These are phyloP conservation scores for Podocnemis expansa DNA, from an alignment of 2,113 vertebrate genomes.

Conservation along the genomic window DNA sequence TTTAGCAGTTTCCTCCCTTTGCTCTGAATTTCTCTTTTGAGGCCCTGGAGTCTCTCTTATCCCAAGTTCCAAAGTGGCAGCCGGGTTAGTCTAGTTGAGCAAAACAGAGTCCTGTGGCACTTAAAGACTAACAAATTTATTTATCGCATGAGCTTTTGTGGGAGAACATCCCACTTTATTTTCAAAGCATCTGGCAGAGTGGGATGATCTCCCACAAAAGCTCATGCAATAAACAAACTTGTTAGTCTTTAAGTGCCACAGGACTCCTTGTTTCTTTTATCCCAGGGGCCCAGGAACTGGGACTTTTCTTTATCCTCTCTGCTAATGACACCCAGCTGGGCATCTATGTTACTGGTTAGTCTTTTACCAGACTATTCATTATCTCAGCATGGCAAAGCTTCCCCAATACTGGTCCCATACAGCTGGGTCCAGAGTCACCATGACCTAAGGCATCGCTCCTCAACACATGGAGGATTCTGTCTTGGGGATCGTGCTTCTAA, in stretches of 20 bases:
- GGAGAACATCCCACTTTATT: too few relatives aligned
- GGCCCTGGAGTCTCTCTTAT: background rate
- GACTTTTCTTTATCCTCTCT: background rate
- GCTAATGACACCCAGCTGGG: background rate
- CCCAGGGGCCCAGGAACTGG: background rate
- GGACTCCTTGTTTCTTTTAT: too few relatives aligned
- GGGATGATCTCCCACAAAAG: too few relatives aligned
- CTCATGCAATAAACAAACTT: too few relatives aligned
- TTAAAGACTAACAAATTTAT: too few relatives aligned
- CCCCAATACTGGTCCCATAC: background rate
- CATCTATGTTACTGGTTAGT: background rate
- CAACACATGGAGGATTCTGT: background rate
- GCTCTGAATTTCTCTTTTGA: background rate
- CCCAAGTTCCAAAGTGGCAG: too few relatives aligned
- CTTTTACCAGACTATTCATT: background rate
- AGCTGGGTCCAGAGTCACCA: background rate
- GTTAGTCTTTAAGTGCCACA: too few relatives aligned
- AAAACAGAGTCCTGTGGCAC: too few relatives aligned
- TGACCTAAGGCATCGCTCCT: background rate
- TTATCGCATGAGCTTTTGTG: too few relatives aligned
- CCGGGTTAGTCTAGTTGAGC: too few relatives aligned
- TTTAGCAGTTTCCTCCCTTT: background rate
- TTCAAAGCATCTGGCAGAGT: too few relatives aligned
- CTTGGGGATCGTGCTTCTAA: background rate
- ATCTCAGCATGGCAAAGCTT: background rate